Evolutionary conservation across 2,797 vertebrate species (phyloP).

Genomic region (Aeoliscus strigatus): DNA sequence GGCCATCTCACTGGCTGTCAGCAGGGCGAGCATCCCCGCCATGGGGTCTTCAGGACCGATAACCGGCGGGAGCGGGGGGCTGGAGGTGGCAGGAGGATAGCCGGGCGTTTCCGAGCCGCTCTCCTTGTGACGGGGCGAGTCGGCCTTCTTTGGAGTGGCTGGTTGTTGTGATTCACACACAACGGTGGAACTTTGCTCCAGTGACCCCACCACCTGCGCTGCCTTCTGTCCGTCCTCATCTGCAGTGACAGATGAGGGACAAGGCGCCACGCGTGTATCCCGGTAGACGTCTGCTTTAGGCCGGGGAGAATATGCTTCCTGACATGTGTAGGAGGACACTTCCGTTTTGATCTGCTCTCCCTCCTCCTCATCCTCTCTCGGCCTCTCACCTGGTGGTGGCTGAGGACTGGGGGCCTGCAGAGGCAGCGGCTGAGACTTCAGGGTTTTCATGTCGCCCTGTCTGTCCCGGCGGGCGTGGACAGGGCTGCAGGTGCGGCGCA

Average conservation of each 20-base stretch:
- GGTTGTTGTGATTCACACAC: slow-evolving; percentile 30
- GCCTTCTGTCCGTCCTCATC: slow-evolving; percentile 25
- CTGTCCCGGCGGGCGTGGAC: slow-evolving; percentile 40
- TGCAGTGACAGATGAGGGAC: slow-evolving; percentile 44
- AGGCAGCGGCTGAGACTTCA: slow-evolving; percentile 32
- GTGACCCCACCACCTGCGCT: slow-evolving; percentile 6
- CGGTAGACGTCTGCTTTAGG: slow-evolving; percentile 51
- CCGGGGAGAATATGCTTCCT: slow-evolving; percentile 62
- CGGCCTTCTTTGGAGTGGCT: slow-evolving; percentile 12
- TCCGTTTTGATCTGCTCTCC: slow-evolving; percentile 64
- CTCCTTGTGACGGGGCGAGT: slow-evolving; percentile 47
- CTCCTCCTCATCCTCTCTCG: slow-evolving; percentile 56
- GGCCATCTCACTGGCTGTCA: slow-evolving; percentile 86
- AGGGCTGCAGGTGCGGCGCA: slow-evolving; percentile 51
- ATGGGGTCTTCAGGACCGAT: slow-evolving; percentile 82
- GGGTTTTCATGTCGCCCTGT: slow-evolving; percentile 14
- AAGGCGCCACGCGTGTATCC: slow-evolving; percentile 48
- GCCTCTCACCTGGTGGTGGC: slow-evolving; percentile 14
- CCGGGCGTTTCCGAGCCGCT: slow-evolving; percentile 41
- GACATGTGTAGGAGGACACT: slow-evolving; percentile 54
- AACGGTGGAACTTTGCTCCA: slow-evolving; percentile 8
- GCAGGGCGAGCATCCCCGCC: slow-evolving; percentile 89
- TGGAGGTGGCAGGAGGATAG: slow-evolving; percentile 21
- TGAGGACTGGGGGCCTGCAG: slow-evolving; percentile 32
- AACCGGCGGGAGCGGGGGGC: slow-evolving; percentile 41